A percentile compares a stretch with the other conserved stretches of the same genome.
Evolutionary conservation across 1,140 invertebrate genomes (phyloP).

Genomic region (Phymorhynchus buccinoides): DNA sequence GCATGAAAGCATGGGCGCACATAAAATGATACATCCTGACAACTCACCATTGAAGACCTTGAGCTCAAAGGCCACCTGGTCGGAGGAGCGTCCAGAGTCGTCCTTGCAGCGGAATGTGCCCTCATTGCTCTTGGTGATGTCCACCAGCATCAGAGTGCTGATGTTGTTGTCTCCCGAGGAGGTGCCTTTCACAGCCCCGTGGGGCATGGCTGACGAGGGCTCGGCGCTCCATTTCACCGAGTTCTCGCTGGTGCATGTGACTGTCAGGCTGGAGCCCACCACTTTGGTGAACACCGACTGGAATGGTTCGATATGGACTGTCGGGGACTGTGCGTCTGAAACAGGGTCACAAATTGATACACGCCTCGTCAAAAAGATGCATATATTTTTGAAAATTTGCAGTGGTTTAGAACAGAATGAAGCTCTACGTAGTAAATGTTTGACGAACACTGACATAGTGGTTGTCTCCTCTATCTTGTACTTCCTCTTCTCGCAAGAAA

Average conservation of each 20-base stretch:
- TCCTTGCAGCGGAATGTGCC: neutral
- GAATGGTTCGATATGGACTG: neutral
- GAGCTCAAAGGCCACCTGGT: neutral
- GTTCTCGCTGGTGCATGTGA: neutral
- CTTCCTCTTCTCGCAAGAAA: too few relatives aligned
- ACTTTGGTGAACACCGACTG: neutral
- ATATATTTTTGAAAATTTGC: too few relatives aligned
- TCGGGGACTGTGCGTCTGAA: neutral
- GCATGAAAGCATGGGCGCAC: too few relatives aligned
- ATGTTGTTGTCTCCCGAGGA: neutral
- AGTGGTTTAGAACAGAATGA: too few relatives aligned
- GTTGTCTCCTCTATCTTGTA: too few relatives aligned
- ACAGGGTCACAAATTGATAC: neutral
- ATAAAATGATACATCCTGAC: too few relatives aligned
- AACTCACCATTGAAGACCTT: neutral
- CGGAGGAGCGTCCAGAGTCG: neutral
- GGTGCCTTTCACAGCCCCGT: neutral
- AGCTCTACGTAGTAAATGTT: too few relatives aligned
- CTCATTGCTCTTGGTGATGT: neutral
- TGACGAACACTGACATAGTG: too few relatives aligned
- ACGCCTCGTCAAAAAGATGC: too few relatives aligned
- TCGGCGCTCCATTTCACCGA: neutral
- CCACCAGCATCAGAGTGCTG: neutral
- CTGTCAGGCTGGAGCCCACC: neutral
- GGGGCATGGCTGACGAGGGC: neutral